These are phyloP conservation scores for Eupithecia dodoneata DNA, from an alignment of 2,888 invertebrate genomes.

Conservation along the genomic window DNA sequence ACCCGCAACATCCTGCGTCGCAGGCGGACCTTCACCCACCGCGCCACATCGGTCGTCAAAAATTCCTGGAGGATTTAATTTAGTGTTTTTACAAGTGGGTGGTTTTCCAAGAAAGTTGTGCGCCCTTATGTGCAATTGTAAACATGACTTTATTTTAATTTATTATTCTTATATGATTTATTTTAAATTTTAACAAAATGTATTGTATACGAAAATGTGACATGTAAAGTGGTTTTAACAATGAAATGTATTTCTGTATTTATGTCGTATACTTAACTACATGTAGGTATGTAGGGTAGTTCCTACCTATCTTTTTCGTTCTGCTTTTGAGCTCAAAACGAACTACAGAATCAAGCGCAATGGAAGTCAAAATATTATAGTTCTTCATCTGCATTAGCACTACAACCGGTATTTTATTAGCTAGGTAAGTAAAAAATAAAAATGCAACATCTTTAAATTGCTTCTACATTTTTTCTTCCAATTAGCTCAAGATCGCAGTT, in stretches of 20 bases:
- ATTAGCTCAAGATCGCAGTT: slow-evolving; percentile 6
- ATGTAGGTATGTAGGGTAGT: too few species aligned
- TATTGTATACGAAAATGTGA: too few species aligned
- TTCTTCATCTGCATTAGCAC: not conserved
- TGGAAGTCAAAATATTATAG: not conserved
- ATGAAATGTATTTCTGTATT: too few species aligned
- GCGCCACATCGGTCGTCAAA: too few species aligned
- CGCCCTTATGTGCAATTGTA: not conserved
- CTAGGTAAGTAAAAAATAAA: not conserved
- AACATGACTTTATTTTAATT: too few species aligned
- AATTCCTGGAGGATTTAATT: not conserved
- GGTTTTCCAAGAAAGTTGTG: not conserved
- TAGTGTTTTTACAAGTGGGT: not conserved
- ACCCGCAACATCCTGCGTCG: too few species aligned
- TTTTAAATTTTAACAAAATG: too few species aligned
- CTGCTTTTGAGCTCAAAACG: not conserved
- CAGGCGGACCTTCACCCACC: too few species aligned
- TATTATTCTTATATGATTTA: too few species aligned
- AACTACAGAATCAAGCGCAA: not conserved
- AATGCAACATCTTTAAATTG: not conserved
- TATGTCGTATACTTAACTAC: too few species aligned
- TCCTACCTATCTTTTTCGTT: not conserved
- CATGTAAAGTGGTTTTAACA: too few species aligned
- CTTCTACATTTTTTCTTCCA: not conserved
- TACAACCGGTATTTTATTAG: not conserved